Evolutionary conservation across 2,797 vertebrate species (phyloP).

Genomic region (Halcyon leucocephala): DNA sequence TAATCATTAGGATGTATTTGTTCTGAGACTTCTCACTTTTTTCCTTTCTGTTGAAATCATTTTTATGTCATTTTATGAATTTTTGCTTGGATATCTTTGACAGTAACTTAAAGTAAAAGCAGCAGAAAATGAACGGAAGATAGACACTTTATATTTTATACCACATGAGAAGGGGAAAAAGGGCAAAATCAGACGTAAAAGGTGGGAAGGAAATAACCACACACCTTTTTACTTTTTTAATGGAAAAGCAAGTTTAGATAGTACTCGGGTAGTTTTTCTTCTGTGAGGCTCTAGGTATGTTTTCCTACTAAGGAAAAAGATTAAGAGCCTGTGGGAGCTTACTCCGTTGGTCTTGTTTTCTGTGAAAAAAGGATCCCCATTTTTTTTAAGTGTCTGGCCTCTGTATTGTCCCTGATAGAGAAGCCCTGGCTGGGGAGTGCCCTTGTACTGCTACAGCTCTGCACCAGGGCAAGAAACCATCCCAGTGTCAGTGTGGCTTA

Average conservation of each 20-base stretch:
- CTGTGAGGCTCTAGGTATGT: neutral
- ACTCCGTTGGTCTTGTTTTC: neutral
- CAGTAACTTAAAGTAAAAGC: neutral
- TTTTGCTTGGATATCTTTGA: neutral
- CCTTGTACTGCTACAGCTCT: rapidly evolving
- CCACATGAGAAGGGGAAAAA: neutral
- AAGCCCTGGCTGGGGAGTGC: neutral
- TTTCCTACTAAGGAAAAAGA: neutral
- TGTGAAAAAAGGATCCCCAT: neutral
- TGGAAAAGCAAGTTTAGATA: neutral
- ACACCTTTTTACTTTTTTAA: neutral
- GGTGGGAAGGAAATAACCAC: neutral
- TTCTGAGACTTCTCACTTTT: neutral
- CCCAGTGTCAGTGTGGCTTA: rapidly evolving
- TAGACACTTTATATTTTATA: neutral
- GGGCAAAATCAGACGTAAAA: neutral
- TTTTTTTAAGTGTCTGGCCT: neutral
- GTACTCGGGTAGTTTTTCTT: neutral
- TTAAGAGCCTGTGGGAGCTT: neutral
- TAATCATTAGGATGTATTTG: neutral
- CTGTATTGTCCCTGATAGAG: neutral
- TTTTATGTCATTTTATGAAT: neutral
- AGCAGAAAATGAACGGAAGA: neutral
- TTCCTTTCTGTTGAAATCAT: neutral
- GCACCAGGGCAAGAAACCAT: neutral